Percentiles rank a stretch among this genome's conserved stretches.
These are phyloP conservation scores for Drosophila triauraria DNA, from an alignment of 1,140 invertebrate genomes.

Conservation along the genomic window DNA sequence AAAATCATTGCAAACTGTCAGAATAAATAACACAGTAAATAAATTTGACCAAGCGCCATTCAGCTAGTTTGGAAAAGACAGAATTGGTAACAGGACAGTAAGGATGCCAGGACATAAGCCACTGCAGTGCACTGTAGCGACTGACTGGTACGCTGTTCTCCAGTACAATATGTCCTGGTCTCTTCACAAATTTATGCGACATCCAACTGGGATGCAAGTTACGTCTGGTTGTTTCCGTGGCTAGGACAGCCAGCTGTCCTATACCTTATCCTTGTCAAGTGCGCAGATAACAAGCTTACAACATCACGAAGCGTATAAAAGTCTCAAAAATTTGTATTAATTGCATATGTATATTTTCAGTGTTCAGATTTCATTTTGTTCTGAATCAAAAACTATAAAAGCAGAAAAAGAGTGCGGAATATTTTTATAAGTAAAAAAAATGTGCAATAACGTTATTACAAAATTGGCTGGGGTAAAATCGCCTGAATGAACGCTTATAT, in stretches of 20 bases:
- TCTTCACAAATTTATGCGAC: conserved; percentile 31
- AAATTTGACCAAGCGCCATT: conserved; percentile 57
- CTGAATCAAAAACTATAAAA: too few species aligned
- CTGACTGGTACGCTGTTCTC: conserved; percentile 17
- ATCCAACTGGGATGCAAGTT: conserved; percentile 27
- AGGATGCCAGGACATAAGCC: conserved; percentile 59
- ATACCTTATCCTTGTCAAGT: conserved; percentile 30
- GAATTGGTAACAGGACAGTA: conserved; percentile 8
- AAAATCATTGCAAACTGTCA: conserved; percentile 70
- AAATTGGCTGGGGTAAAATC: too few species aligned
- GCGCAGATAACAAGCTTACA: conserved; percentile 8
- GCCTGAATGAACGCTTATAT: too few species aligned
- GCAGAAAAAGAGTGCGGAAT: too few species aligned
- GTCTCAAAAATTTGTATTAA: not conserved
- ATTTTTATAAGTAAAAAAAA: too few species aligned
- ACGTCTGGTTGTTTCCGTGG: conserved; percentile 11
- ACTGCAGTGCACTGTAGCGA: conserved; percentile 18
- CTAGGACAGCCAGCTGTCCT: conserved; percentile 25
- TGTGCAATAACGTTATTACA: too few species aligned
- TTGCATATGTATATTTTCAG: not conserved
- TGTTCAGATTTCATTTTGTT: too few species aligned
- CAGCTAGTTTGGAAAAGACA: not conserved
- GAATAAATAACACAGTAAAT: conserved; percentile 74
- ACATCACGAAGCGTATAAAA: conserved; percentile 11
- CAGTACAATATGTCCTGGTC: conserved; percentile 24